phyloP scores from a whole-genome alignment of 2,113 vertebrate genomes.

The Crotalus horridus region DNA sequence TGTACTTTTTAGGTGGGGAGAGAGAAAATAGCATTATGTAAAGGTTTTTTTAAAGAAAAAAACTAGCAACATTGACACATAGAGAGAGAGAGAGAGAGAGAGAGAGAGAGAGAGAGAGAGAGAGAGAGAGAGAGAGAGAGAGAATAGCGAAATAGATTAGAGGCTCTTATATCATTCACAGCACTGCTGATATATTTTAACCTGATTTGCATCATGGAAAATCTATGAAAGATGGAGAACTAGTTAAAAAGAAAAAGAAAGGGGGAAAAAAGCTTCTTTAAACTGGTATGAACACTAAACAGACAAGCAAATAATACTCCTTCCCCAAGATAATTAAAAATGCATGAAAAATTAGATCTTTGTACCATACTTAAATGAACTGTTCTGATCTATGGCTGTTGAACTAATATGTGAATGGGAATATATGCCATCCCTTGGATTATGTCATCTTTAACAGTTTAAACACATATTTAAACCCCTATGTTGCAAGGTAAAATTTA shows the following conservation, averaged over 20 bases:
- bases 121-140: no score
- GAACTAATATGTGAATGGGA: neutral
- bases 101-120: no score
- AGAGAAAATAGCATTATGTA: neutral
- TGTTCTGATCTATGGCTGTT: neutral
- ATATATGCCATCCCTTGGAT: neutral
- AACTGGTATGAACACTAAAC: neutral
- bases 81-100: no score
- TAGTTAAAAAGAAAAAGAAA: neutral
- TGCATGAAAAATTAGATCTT: neutral
- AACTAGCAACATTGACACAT: neutral
- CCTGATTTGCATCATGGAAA: slow-evolving; percentile 1
- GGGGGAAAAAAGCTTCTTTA: neutral
- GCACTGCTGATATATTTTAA: neutral
- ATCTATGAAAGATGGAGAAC: neutral
- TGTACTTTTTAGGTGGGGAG: neutral
- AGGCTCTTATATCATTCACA: neutral
- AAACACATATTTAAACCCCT: neutral
- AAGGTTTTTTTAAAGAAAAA: slow-evolving; percentile 5
- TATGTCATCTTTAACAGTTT: neutral
- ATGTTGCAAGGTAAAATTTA: neutral
- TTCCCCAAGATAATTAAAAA: neutral
- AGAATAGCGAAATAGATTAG: neutral
- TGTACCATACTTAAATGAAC: neutral
- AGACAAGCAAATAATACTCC: neutral